A percentile compares a stretch with the other conserved stretches of the same genome.
phyloP scores from a whole-genome alignment of 1,140 invertebrate species.

The Metopolophium dirhodum region DNA sequence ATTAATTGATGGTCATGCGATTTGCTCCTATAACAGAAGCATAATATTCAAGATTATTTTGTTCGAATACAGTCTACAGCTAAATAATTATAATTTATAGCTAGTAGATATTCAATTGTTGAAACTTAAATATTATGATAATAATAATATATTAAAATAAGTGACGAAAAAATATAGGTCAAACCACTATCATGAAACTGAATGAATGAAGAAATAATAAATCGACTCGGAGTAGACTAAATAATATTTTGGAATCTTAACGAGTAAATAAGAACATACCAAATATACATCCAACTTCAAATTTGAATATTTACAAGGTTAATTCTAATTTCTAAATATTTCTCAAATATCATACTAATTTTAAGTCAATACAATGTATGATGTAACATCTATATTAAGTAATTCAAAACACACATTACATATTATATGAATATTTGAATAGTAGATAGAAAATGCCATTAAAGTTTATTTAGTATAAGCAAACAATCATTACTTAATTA shows the following conservation, averaged over 20 bases:
- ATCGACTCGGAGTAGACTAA: neutral
- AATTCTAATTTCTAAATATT: neutral
- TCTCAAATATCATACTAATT: neutral
- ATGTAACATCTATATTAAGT: neutral
- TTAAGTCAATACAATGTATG: neutral
- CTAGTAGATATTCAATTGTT: neutral
- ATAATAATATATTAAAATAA: neutral
- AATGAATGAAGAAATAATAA: neutral
- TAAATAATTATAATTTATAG: neutral
- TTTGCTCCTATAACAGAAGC: too few species aligned
- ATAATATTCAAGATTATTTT: neutral
- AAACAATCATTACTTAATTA: neutral
- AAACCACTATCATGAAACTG: neutral
- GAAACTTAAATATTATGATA: neutral
- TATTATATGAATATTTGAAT: neutral
- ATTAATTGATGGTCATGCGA: too few species aligned
- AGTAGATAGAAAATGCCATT: neutral
- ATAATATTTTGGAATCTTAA: slow-evolving; percentile 13
- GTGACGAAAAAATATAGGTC: neutral
- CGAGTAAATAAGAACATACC: neutral
- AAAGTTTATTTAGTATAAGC: neutral
- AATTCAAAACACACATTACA: neutral
- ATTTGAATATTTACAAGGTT: neutral
- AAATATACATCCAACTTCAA: neutral
- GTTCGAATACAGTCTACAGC: neutral